Percentiles rank a stretch among this genome's conserved stretches.
Evolutionary conservation across 2,113 vertebrate species (phyloP).

Genomic region (Antennarius striatus): DNA sequence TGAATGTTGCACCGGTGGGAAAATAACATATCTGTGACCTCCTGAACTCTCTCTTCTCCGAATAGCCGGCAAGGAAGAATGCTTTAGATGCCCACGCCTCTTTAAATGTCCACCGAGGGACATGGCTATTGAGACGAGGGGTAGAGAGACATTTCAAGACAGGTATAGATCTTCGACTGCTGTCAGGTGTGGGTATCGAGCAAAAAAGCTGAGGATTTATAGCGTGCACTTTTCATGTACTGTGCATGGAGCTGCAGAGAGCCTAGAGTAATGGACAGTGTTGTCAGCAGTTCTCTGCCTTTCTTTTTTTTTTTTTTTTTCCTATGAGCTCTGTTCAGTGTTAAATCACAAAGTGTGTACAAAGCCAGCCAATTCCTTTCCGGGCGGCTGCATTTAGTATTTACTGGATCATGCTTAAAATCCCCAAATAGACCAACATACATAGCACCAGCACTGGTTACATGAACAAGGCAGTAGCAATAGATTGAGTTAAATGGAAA

Average conservation of each 20-base stretch:
- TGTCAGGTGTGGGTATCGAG: conserved; percentile 72
- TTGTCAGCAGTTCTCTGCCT: conserved; percentile 70
- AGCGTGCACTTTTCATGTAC: conserved; percentile 65
- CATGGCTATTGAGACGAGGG: conserved; percentile 63
- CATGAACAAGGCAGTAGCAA: conserved; percentile 13
- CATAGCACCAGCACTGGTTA: conserved; percentile 33
- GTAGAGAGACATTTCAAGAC: conserved; percentile 64
- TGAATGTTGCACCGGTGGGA: conserved; percentile 67
- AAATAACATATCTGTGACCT: conserved; percentile 78
- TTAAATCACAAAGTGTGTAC: conserved; percentile 59
- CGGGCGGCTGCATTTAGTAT: conserved; percentile 32
- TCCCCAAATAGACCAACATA: conserved; percentile 49
- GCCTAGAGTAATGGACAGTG: conserved; percentile 55
- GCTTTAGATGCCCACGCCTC: conserved; percentile 72
- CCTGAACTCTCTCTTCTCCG: conserved; percentile 71
- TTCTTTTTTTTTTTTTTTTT: conserved; percentile 24
- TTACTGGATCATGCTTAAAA: conserved; percentile 49
- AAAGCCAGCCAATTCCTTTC: conserved; percentile 46
- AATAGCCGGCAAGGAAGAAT: conserved; percentile 68
- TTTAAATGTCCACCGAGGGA: conserved; percentile 76
- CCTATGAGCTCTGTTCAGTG: conserved; percentile 51
- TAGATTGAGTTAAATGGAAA: conserved; percentile 45
- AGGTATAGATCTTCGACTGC: conserved; percentile 73
- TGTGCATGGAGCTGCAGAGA: conserved; percentile 63
- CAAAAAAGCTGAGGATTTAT: conserved; percentile 75